These are phyloP conservation scores for Ips typographus DNA, from an alignment of 1,140 invertebrate species.

Conservation along the genomic window DNA sequence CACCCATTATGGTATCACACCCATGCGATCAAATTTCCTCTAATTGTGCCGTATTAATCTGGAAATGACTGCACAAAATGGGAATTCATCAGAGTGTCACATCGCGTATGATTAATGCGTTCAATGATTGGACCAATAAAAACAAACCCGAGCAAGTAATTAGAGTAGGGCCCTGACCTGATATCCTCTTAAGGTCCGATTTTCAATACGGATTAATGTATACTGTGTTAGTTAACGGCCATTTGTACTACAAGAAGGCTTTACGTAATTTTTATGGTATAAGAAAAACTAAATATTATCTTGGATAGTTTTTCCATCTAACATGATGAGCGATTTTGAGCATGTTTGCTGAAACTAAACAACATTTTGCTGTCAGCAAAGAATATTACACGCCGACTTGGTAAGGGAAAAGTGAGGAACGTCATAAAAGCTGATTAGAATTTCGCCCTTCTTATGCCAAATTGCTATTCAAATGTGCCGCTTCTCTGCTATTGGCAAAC, in stretches of 20 bases:
- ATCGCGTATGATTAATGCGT: slow-evolving; percentile 34
- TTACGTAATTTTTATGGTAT: no score
- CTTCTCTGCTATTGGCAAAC: slow-evolving; percentile 50
- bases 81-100: slow-evolving; percentile 34
- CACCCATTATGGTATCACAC: slow-evolving; percentile 22
- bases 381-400: no score
- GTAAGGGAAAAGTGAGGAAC: background rate
- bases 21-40: slow-evolving; percentile 37
- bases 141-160: slow-evolving; percentile 32
- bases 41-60: slow-evolving; percentile 39
- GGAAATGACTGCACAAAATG: slow-evolving; percentile 37
- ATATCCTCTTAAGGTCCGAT: no score
- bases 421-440: slow-evolving; percentile 52
- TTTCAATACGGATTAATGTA: no score
- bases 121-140: slow-evolving; percentile 34
- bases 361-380: no score
- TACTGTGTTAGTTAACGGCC: no score
- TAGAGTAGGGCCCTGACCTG: background rate
- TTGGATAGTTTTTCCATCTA: no score
- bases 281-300: no score
- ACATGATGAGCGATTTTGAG: no score
- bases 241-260: no score
- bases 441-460: slow-evolving; percentile 49
- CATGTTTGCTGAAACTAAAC: no score
- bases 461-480: slow-evolving; percentile 52